phyloP scores from a whole-genome alignment of 37 sponge, comb jelly and placozoan species.

The Ephydatia muelleri region DNA sequence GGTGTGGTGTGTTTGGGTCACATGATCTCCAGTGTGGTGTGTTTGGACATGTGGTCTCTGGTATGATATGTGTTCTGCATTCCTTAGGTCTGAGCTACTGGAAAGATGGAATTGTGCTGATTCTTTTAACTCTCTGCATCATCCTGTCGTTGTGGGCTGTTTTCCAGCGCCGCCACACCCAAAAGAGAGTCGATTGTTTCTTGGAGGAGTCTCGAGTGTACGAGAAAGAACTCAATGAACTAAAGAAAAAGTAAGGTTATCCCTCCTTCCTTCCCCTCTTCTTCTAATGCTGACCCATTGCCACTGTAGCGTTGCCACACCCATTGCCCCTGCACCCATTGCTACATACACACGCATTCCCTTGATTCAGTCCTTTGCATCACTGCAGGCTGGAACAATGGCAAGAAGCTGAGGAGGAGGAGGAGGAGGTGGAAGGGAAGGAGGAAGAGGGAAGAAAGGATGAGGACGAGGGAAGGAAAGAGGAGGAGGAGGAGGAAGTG shows the following conservation, averaged over 20 bases:
- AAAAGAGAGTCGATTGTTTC: slow-evolving; percentile 45
- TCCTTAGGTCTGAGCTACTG: slow-evolving; percentile 7
- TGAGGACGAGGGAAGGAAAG: neutral
- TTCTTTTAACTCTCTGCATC: slow-evolving; percentile 39
- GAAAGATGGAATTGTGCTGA: slow-evolving; percentile 52
- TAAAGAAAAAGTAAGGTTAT: slow-evolving; percentile 30
- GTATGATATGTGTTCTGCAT: neutral
- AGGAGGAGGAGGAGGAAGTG: neutral
- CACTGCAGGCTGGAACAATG: neutral
- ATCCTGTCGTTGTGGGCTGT: slow-evolving; percentile 23
- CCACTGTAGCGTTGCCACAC: neutral
- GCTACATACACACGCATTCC: too few relatives aligned
- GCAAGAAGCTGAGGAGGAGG: neutral
- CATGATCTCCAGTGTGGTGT: too few relatives aligned
- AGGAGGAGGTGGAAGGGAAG: neutral
- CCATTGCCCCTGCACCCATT: neutral
- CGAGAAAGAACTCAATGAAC: slow-evolving; percentile 44
- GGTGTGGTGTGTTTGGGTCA: too few relatives aligned
- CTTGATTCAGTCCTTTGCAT: too few relatives aligned
- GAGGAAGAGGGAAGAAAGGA: neutral
- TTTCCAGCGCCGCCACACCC: slow-evolving; percentile 32
- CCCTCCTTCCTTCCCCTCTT: neutral
- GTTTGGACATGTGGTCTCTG: neutral
- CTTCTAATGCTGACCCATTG: neutral
- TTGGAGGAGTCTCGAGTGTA: slow-evolving; percentile 37